These are phyloP conservation scores for Bostrychus sinensis DNA, from an alignment of 2,113 vertebrate genomes.

Conservation along the genomic window DNA sequence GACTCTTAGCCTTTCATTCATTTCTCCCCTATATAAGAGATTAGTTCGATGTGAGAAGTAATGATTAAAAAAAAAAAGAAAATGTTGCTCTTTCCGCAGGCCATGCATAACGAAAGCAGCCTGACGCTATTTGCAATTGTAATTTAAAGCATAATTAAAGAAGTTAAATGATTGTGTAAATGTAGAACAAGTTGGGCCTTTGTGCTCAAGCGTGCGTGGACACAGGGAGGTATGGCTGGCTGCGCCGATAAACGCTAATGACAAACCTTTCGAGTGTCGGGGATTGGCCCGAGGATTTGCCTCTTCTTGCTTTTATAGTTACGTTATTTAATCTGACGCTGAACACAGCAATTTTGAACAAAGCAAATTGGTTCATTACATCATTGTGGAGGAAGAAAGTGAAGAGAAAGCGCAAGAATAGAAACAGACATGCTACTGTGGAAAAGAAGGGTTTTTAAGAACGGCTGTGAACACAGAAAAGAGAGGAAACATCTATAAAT, in stretches of 20 bases:
- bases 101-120: conserved; percentile 64
- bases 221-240: conserved; percentile 64
- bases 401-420: neutral
- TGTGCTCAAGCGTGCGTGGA: conserved; percentile 76
- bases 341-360: neutral
- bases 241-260: conserved; percentile 76
- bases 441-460: too few species aligned
- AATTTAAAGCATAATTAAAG: conserved; percentile 81
- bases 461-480: too few species aligned
- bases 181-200: conserved; percentile 76
- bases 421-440: neutral
- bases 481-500: too few species aligned
- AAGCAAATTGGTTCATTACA: neutral
- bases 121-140: conserved; percentile 74
- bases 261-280: conserved; percentile 66
- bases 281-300: conserved; percentile 58
- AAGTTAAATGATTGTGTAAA: conserved; percentile 79
- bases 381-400: neutral
- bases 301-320: conserved; percentile 15
- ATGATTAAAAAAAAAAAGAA: conserved; percentile 67
- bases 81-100: conserved; percentile 80
- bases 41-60: conserved; percentile 77
- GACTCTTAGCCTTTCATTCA: conserved; percentile 61
- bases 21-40: conserved; percentile 69
- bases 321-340: conserved; percentile 34